A percentile compares a stretch with the other conserved stretches of the same genome.
These are phyloP conservation scores for Balaeniceps rex DNA, from an alignment of 2,113 vertebrate genomes.

Conservation along the genomic window DNA sequence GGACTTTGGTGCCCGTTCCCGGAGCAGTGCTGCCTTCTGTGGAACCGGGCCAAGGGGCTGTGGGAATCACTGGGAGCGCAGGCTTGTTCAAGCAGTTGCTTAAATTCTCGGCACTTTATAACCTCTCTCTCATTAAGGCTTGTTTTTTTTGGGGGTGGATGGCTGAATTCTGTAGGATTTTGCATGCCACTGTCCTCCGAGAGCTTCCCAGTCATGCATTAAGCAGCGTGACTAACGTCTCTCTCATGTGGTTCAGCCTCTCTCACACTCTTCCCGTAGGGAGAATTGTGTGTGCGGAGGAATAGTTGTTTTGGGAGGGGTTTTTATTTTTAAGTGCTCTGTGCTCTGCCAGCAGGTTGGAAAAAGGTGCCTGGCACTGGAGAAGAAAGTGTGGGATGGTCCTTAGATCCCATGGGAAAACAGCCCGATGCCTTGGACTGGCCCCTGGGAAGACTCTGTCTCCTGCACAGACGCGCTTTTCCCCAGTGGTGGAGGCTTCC, in stretches of 20 bases:
- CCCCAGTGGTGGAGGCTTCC: background rate
- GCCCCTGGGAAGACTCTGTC: constrained; percentile 36
- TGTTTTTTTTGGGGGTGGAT: background rate
- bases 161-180: constrained; percentile 36
- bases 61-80: constrained; percentile 24
- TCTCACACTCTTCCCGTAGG: constrained; percentile 23
- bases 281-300: constrained; percentile 32
- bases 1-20: constrained; percentile 26
- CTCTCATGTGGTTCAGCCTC: constrained; percentile 60
- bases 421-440: constrained; percentile 6
- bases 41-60: constrained; percentile 29
- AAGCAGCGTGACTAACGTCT: constrained; percentile 62
- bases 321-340: constrained; percentile 51
- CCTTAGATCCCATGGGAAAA: constrained; percentile 61
- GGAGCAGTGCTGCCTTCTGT: background rate
- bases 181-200: constrained; percentile 41
- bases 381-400: constrained; percentile 56
- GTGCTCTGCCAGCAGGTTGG: constrained; percentile 33
- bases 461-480: constrained; percentile 50
- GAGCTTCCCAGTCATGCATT: constrained; percentile 64
- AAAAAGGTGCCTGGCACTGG: constrained; percentile 43
- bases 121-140: constrained; percentile 12
- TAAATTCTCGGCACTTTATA: background rate
- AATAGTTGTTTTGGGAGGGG: constrained; percentile 62
- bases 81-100: constrained; percentile 24